These are phyloP conservation scores for Andrena minutula DNA, from an alignment of 2,888 invertebrate species.

Conservation along the genomic window DNA sequence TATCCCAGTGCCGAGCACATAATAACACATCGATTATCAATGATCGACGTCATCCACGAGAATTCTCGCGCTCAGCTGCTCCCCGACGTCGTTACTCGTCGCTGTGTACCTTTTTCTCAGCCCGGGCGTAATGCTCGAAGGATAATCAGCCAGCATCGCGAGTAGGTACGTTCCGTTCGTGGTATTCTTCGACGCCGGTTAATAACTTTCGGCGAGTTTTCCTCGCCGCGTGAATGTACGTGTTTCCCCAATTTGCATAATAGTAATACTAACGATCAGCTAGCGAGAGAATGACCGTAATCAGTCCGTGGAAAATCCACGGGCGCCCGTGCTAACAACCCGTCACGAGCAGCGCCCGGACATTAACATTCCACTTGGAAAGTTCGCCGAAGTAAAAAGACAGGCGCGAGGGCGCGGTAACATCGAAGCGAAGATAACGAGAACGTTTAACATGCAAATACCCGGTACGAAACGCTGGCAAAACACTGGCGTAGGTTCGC, in stretches of 20 bases:
- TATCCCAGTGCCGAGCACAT: slow-evolving; percentile 50
- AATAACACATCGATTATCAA: slow-evolving; percentile 66
- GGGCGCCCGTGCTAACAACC: slow-evolving; percentile 38
- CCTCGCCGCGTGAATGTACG: not conserved
- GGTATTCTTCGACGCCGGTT: not conserved
- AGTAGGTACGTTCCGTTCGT: too few relatives aligned
- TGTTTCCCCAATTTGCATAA: slow-evolving; percentile 19
- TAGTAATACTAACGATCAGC: slow-evolving; percentile 37
- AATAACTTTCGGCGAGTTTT: not conserved
- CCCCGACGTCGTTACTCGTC: not conserved
- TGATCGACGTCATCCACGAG: slow-evolving; percentile 60
- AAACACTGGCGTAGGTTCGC: slow-evolving; percentile 35
- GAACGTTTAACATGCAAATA: slow-evolving; percentile 66
- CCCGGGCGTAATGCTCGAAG: not conserved
- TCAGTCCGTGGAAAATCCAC: slow-evolving; percentile 35
- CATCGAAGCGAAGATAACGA: slow-evolving; percentile 65
- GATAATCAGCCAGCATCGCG: too few relatives aligned
- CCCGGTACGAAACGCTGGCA: slow-evolving; percentile 37
- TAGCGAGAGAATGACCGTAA: slow-evolving; percentile 30
- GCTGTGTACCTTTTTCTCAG: not conserved
- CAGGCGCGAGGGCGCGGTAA: slow-evolving; percentile 14
- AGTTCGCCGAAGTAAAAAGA: slow-evolving; percentile 50
- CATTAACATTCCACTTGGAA: slow-evolving; percentile 60
- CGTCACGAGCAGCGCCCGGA: slow-evolving; percentile 22
- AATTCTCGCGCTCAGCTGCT: slow-evolving; percentile 35